Conservation (phyloP, 2,797 vertebrate genomes). For the Sorex maritimensis region DNA sequence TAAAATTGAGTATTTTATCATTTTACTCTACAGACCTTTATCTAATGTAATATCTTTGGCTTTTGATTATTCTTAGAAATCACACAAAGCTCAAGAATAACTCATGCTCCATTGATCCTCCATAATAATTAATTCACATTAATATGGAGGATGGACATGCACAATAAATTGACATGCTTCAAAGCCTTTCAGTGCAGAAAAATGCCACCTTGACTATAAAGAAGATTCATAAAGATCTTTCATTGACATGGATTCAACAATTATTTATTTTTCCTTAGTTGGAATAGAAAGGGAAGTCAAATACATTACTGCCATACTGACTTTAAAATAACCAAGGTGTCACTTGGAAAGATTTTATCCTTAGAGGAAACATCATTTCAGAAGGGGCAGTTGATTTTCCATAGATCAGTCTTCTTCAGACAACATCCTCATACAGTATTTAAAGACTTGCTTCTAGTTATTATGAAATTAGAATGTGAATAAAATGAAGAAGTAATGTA, state of each 20-base stretch:
- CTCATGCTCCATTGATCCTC: constrained; percentile 52
- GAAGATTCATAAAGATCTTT: neutral
- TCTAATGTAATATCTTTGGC: constrained; percentile 61
- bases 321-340: neutral
- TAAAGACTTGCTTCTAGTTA: constrained; percentile 44
- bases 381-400: constrained; percentile 59
- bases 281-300: constrained; percentile 47
- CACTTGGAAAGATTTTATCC: neutral
- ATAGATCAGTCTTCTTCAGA: constrained; percentile 67
- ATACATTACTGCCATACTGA: neutral
- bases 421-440: constrained; percentile 40
- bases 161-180: constrained; percentile 68
- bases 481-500: constrained; percentile 84
- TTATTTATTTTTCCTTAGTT: neutral
- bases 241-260: neutral
- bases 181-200: constrained; percentile 60
- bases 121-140: constrained; percentile 74
- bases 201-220: constrained; percentile 64
- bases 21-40: constrained; percentile 38
- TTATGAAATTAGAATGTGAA: constrained; percentile 89
- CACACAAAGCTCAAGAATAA: constrained; percentile 54
- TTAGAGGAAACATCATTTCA: constrained; percentile 18
- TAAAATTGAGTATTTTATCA: constrained; percentile 39
- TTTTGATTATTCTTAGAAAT: constrained; percentile 70
- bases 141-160: constrained; percentile 55